Conservation (phyloP, 1,140 invertebrate species). For the Drosophila sp. region DNA sequence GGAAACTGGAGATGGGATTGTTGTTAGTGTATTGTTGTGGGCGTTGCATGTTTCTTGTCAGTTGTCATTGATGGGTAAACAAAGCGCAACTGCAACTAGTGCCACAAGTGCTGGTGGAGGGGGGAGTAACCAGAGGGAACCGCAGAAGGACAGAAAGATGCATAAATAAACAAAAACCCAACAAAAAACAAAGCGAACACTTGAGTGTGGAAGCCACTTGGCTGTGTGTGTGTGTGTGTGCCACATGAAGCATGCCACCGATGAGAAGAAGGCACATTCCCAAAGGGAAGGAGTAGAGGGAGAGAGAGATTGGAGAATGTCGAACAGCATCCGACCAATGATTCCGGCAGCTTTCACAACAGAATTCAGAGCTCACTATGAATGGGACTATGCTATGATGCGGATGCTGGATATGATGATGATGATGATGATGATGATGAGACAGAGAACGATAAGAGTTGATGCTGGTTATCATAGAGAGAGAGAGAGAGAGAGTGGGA, state of each 20-base stretch:
- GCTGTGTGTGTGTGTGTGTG: constrained; percentile 16
- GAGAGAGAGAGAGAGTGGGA: constrained; percentile 21
- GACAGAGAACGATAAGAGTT: constrained; percentile 30
- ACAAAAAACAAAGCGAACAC: constrained; percentile 59
- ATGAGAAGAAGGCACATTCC: background rate
- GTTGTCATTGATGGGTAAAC: constrained; percentile 76
- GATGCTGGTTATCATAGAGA: background rate
- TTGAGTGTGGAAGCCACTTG: constrained; percentile 54
- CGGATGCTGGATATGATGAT: constrained; percentile 6
- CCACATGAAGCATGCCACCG: constrained; percentile 72
- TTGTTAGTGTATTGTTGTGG: constrained; percentile 55
- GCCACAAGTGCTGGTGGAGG: constrained; percentile 28
- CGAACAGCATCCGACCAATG: constrained; percentile 46
- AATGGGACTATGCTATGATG: background rate
- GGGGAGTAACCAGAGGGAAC: background rate
- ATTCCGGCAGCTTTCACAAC: constrained; percentile 46
- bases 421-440: constrained; percentile 4
- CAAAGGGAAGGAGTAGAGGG: constrained; percentile 15
- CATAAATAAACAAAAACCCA: constrained; percentile 71
- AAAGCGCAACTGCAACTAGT: constrained; percentile 54
- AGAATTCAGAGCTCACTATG: constrained; percentile 25
- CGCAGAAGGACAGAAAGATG: constrained; percentile 67
- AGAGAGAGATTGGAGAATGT: constrained; percentile 48
- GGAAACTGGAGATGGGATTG: constrained; percentile 33
- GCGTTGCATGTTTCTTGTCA: constrained; percentile 76